A percentile compares a stretch with the other conserved stretches of the same genome.
phyloP scores from a whole-genome alignment of 2,797 vertebrate species.

The Todus mexicanus region DNA sequence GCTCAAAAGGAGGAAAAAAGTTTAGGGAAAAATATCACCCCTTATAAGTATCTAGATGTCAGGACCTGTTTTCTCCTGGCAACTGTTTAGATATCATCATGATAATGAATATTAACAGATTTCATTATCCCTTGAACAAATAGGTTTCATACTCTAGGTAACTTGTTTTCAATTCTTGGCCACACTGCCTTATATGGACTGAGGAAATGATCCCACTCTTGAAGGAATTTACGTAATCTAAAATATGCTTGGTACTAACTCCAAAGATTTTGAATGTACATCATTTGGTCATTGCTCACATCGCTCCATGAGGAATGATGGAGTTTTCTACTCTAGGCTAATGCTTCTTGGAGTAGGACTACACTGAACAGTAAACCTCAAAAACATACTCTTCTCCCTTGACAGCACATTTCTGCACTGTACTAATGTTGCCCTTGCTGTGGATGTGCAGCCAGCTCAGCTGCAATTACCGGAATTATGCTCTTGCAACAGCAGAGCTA shows the following conservation, averaged over 20 bases:
- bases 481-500: background rate
- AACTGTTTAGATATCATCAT: background rate
- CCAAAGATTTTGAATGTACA: background rate
- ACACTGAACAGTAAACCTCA: background rate
- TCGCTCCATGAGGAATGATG: background rate
- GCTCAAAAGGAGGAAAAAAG: background rate
- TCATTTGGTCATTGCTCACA: background rate
- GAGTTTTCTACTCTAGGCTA: background rate
- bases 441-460: no score
- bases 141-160: background rate
- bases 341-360: background rate
- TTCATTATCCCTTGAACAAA: background rate
- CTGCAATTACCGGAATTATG: background rate
- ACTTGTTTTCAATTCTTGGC: background rate
- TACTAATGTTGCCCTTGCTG: background rate
- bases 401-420: background rate
- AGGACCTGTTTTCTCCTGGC: background rate
- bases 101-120: background rate
- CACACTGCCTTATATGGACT: background rate
- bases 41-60: background rate
- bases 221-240: no score
- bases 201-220: background rate
- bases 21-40: background rate
- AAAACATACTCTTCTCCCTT: background rate
- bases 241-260: background rate